phyloP scores from a whole-genome alignment of 2,888 invertebrate genomes.

The Lasioglossum calceatum region DNA sequence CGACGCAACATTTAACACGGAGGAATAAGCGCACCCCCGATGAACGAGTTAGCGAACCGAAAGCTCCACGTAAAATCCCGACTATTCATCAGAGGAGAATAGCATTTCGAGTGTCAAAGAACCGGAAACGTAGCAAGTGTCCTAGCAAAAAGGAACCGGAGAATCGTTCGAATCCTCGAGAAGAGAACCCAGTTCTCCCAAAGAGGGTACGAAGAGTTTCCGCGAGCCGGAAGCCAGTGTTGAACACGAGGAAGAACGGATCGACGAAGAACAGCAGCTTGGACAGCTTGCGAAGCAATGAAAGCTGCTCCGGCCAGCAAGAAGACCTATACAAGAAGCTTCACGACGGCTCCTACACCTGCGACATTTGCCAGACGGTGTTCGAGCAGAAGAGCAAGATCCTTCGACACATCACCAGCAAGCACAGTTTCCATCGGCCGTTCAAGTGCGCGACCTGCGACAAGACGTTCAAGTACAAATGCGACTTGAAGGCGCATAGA shows the following conservation, averaged over 20 bases:
- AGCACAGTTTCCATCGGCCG: conserved; percentile 75
- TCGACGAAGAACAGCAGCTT: neutral
- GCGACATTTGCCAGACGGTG: conserved; percentile 62
- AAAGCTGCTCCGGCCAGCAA: conserved; percentile 5
- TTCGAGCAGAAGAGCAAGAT: conserved; percentile 75
- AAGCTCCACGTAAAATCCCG: neutral
- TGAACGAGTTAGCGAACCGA: conserved; percentile 8
- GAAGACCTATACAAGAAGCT: conserved; percentile 65
- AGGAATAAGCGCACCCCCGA: conserved; percentile 19
- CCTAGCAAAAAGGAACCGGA: neutral
- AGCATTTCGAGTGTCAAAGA: conserved; percentile 11
- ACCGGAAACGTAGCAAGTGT: neutral
- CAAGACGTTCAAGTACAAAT: conserved; percentile 76
- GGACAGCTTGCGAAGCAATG: neutral
- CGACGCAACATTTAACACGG: conserved; percentile 42
- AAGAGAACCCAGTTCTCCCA: neutral
- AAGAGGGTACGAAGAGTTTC: neutral
- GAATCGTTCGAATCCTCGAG: neutral
- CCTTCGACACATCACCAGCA: conserved; percentile 73
- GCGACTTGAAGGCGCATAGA: conserved; percentile 74
- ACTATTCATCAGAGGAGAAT: conserved; percentile 28
- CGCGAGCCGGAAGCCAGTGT: neutral
- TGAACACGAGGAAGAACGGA: neutral
- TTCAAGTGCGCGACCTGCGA: conserved; percentile 72
- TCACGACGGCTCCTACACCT: conserved; percentile 67